These are phyloP conservation scores for Alloplasta piceator DNA, from an alignment of 2,888 invertebrate species.

Conservation along the genomic window DNA sequence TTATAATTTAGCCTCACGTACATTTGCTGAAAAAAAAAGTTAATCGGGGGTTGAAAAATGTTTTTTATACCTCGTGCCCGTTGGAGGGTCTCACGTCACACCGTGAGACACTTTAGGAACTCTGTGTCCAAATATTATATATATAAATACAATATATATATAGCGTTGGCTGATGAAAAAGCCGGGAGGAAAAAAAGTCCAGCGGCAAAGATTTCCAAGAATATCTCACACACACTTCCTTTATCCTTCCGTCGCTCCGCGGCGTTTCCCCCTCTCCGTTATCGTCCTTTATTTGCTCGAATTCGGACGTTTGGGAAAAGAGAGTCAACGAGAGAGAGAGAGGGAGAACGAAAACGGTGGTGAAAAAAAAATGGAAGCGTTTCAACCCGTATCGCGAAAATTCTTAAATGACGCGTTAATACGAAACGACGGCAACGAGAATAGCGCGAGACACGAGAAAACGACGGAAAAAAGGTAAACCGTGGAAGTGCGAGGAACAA, in stretches of 20 bases:
- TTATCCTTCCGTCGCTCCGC: background rate
- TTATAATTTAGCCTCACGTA: too few relatives aligned
- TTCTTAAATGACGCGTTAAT: too few relatives aligned
- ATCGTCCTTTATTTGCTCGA: background rate
- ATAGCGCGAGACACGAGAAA: too few relatives aligned
- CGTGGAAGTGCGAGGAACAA: slow-evolving; percentile 7
- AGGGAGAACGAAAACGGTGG: background rate
- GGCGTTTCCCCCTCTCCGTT: background rate
- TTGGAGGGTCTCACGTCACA: slow-evolving; percentile 26
- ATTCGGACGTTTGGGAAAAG: too few relatives aligned
- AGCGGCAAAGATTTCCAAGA: slow-evolving; percentile 31
- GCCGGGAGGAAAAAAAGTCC: too few relatives aligned
- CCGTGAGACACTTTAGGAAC: slow-evolving; percentile 3
- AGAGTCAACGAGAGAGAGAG: background rate
- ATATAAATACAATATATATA: too few relatives aligned
- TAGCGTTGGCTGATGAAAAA: too few relatives aligned
- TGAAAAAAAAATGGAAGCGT: background rate
- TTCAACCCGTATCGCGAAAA: too few relatives aligned
- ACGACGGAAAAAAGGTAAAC: too few relatives aligned
- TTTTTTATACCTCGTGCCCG: slow-evolving; percentile 34
- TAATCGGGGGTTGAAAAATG: slow-evolving; percentile 1
- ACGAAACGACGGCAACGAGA: too few relatives aligned
- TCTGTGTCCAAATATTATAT: too few relatives aligned
- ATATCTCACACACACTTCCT: slow-evolving; percentile 50
- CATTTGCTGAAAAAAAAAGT: background rate